phyloP scores from a whole-genome alignment of 2,888 invertebrate genomes.

The Miltochrista miniata region DNA sequence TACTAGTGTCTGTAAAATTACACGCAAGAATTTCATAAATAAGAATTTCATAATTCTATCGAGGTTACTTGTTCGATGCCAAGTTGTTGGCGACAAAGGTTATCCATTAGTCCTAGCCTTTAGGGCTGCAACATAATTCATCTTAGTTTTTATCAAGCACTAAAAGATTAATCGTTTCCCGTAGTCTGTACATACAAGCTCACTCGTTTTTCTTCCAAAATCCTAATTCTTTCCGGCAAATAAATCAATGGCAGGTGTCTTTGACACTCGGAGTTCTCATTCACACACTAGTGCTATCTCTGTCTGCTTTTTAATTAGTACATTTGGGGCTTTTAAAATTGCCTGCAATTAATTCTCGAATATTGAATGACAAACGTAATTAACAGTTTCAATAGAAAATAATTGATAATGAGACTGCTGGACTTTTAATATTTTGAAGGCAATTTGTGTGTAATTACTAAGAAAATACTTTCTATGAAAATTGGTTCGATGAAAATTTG shows the following conservation, averaged over 20 bases:
- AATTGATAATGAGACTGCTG: constrained; percentile 19
- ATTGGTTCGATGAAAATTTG: constrained; percentile 8
- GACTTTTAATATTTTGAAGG: constrained; percentile 5
- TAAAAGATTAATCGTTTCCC: constrained; percentile 27
- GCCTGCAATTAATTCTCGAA: constrained; percentile 39
- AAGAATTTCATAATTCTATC: too few species aligned
- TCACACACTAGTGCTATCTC: constrained; percentile 23
- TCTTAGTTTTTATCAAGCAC: constrained; percentile 19
- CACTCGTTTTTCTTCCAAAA: constrained; percentile 47
- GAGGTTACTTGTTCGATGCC: not conserved
- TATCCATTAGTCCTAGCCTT: constrained; percentile 16
- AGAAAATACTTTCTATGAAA: constrained; percentile 19
- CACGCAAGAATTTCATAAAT: too few species aligned
- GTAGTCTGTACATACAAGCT: constrained; percentile 25
- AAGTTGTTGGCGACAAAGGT: not conserved
- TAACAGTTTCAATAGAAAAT: constrained; percentile 29
- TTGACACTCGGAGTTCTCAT: constrained; percentile 42
- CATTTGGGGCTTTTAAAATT: constrained; percentile 27
- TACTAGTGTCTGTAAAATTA: too few species aligned
- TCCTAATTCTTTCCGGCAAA: constrained; percentile 59
- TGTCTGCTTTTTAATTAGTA: constrained; percentile 41
- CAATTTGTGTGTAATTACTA: constrained; percentile 23
- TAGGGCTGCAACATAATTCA: constrained; percentile 4
- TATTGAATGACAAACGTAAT: constrained; percentile 35
- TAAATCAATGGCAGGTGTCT: constrained; percentile 65